Percentiles rank a stretch among this genome's conserved stretches.
Evolutionary conservation across 2,797 vertebrate species (phyloP).

Genomic region (Urophycis tenuis): DNA sequence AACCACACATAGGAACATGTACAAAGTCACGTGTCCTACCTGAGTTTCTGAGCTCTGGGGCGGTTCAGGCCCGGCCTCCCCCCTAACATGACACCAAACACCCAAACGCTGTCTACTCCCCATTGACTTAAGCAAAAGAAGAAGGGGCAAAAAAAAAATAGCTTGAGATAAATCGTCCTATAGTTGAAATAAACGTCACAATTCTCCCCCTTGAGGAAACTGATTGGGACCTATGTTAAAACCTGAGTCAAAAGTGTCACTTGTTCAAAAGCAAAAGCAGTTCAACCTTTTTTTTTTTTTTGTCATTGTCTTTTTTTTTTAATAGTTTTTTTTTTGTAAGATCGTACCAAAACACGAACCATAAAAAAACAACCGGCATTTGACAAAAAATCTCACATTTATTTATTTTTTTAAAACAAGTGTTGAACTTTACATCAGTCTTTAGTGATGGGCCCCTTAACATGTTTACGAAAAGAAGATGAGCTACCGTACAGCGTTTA

Average conservation of each 20-base stretch:
- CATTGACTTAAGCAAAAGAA: constrained; percentile 49
- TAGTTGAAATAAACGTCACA: constrained; percentile 39
- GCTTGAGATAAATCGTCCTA: constrained; percentile 31
- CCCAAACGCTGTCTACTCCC: constrained; percentile 54
- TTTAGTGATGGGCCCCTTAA: constrained; percentile 97
- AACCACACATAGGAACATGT: constrained; percentile 71
- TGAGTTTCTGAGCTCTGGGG: constrained; percentile 71
- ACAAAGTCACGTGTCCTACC: constrained; percentile 72
- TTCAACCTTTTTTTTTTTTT: constrained; percentile 31
- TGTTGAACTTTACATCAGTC: constrained; percentile 99
- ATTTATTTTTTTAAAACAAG: constrained; percentile 98
- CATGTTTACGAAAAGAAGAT: constrained; percentile 91
- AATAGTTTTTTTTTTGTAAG: constrained; percentile 29
- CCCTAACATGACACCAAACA: constrained; percentile 60
- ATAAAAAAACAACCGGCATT: constrained; percentile 68
- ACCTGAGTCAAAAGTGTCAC: constrained; percentile 65
- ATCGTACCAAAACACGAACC: constrained; percentile 56
- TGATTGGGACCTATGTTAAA: constrained; percentile 58
- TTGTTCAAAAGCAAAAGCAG: constrained; percentile 63
- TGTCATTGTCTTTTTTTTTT: constrained; percentile 12
- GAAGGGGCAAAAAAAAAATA: too few species aligned
- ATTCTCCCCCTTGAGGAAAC: constrained; percentile 47
- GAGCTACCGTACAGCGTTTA: constrained; percentile 77
- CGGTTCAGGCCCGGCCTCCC: constrained; percentile 66
- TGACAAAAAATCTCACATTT: constrained; percentile 99